These are phyloP conservation scores for Pampusana beccarii DNA, from an alignment of 2,113 vertebrate species.

Conservation along the genomic window DNA sequence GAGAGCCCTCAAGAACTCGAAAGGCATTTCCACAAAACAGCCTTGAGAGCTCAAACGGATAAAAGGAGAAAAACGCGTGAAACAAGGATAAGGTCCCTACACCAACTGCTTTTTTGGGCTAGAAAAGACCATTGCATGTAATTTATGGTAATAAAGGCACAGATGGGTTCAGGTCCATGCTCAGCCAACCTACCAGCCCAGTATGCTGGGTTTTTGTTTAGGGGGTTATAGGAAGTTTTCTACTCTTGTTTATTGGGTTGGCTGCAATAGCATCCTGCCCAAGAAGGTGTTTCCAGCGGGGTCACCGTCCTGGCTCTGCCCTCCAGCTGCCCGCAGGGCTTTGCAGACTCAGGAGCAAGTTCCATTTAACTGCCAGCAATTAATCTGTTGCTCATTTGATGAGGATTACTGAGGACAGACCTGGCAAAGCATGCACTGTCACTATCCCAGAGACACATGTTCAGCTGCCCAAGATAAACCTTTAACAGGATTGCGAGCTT, in stretches of 20 bases:
- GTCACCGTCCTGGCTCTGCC: not conserved
- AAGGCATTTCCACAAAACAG: not conserved
- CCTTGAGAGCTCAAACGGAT: not conserved
- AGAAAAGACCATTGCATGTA: not conserved
- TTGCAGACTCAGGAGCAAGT: not conserved
- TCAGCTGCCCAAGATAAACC: not conserved
- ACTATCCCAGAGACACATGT: not conserved
- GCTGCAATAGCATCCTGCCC: not conserved
- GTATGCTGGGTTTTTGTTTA: accelerated
- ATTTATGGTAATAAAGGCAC: not conserved
- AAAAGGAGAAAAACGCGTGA: not conserved
- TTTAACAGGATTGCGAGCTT: constrained; percentile 9
- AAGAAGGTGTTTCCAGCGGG: too few species aligned
- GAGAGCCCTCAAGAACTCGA: not conserved
- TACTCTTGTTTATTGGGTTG: not conserved
- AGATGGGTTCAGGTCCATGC: not conserved
- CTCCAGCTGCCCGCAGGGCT: not conserved
- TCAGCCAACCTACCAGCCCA: not conserved
- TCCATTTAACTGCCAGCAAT: not conserved
- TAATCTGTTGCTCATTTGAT: not conserved
- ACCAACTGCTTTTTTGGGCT: not conserved
- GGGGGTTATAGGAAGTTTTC: not conserved
- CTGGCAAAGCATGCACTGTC: not conserved
- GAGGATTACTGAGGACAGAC: not conserved
- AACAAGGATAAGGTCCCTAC: not conserved